These are phyloP conservation scores for Mythimna pallens DNA, from an alignment of 2,888 invertebrate species.

Conservation along the genomic window DNA sequence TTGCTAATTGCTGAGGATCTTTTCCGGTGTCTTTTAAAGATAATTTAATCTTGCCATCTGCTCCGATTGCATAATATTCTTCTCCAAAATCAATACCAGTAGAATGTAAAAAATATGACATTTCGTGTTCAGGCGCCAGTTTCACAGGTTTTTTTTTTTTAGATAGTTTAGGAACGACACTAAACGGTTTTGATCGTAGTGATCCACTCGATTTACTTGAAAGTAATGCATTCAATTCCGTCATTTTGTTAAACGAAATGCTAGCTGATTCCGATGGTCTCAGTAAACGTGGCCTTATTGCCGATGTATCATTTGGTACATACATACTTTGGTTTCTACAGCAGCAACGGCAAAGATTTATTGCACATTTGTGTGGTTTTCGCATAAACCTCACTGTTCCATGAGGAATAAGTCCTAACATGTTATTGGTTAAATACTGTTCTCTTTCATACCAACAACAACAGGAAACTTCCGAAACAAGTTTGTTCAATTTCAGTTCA, in stretches of 20 bases:
- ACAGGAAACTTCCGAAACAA: slow-evolving; percentile 21
- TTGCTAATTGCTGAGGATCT: background rate
- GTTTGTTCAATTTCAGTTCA: background rate
- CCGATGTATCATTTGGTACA: background rate
- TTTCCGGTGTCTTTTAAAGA: slow-evolving; percentile 9
- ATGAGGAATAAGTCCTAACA: slow-evolving; percentile 10
- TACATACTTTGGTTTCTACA: slow-evolving; percentile 43
- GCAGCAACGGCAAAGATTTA: slow-evolving; percentile 64
- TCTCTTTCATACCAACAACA: slow-evolving; percentile 73
- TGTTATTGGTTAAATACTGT: slow-evolving; percentile 13
- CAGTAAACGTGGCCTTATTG: background rate
- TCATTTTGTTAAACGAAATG: slow-evolving; percentile 25
- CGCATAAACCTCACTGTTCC: slow-evolving; percentile 46
- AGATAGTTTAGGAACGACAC: background rate
- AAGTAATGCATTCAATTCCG: background rate
- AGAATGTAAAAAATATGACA: slow-evolving; percentile 19
- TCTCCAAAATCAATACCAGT: slow-evolving; percentile 23
- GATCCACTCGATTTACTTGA: background rate
- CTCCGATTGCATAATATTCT: slow-evolving; percentile 62
- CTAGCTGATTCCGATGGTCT: slow-evolving; percentile 2
- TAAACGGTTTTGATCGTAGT: slow-evolving; percentile 20
- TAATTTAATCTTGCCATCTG: slow-evolving; percentile 38
- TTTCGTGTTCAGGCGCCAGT: background rate
- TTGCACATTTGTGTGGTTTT: slow-evolving; percentile 61
- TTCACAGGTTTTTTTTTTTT: background rate